Base-by-base conservation (phyloP, 2,797 vertebrate genomes). In the Crenichthys baileyi region DNA sequence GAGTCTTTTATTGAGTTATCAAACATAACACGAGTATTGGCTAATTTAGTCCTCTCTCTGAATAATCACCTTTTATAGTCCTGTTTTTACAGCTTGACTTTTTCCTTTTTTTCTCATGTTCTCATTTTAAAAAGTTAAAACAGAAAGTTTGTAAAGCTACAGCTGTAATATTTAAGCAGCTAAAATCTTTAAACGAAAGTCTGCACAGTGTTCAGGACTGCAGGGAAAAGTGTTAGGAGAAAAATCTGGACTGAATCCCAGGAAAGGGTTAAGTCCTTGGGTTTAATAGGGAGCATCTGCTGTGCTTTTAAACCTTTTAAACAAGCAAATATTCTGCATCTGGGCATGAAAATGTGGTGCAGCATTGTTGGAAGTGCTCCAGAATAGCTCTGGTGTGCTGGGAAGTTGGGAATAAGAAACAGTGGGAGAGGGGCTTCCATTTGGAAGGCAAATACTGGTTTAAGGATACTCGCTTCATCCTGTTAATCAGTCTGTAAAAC, bases 201-300 rank as follows among this genome's bases (percentile, higher is more conserved):
- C 36, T 80, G 51, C 72, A 20, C 48, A 13, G 50, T 65, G 70
- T 83, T 87, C 65, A 70, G 78, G 71, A 74, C 86, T 84, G 55
- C n/a, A 20, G 36, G 51, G 44, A 60, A 20, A 46, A 77, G 56
- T 5, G 36, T 76, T 61, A 80, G 80, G 65, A 60, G 58, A 79
- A 61, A 36, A 84, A 86, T 65, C 26, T 89, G 89, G 86, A 89
- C 2, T 75, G n/a, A 3, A 3, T 91, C 84, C 89, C 81, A 75
- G 83, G 70, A 74, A 88, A 82, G 83, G 80, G 85, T 91, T 90
- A 88, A 89, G 75, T 79, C 80, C 77, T 71, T 50, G 81, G 77
- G 79, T 87, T 85, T 77, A 79, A 80, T 72, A 67, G 31, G 22
- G n/a, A 92, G 78, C 92, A 91, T 91, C 90, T 91, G 92, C 77